A percentile compares a stretch with the other conserved stretches of the same genome.
Evolutionary conservation across 1,140 invertebrate species (phyloP).

Genomic region (Bombus waltoni): DNA sequence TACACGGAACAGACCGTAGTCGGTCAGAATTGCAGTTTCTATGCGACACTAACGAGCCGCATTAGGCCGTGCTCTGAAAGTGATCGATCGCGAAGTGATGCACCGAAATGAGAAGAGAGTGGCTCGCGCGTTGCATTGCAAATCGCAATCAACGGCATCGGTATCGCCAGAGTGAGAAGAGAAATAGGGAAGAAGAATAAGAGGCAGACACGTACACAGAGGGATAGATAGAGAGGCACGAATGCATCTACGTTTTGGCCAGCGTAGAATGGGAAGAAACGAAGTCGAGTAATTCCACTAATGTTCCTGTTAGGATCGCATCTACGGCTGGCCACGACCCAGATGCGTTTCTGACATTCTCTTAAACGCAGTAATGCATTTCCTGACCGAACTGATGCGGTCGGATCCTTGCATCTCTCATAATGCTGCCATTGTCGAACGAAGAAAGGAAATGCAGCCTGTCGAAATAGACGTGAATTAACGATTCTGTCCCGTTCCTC

Average conservation of each 20-base stretch:
- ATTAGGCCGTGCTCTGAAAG: conserved; percentile 38
- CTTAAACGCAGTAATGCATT: conserved; percentile 70
- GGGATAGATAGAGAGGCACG: neutral
- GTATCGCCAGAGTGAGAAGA: neutral
- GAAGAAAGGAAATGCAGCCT: conserved; percentile 52
- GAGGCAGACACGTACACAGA: too few species aligned
- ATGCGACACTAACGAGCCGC: conserved; percentile 57
- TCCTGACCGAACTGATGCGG: conserved; percentile 50
- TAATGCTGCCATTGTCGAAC: conserved; percentile 48
- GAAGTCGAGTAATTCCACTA: conserved; percentile 63
- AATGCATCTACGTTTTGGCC: conserved; percentile 29
- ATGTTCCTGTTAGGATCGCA: conserved; percentile 56
- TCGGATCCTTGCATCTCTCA: conserved; percentile 44
- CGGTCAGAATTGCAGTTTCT: conserved; percentile 47
- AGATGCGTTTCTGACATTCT: conserved; percentile 62
- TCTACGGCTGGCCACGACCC: conserved; percentile 44
- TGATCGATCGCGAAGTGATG: conserved; percentile 48
- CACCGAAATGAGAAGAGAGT: conserved; percentile 48
- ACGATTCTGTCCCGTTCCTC: conserved; percentile 10
- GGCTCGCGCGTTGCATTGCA: conserved; percentile 46
- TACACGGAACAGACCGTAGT: conserved; percentile 7
- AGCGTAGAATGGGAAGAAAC: conserved; percentile 55
- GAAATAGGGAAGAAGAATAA: neutral
- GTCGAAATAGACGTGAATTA: conserved; percentile 61
- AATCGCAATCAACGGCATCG: conserved; percentile 55